phyloP scores from a whole-genome alignment of 1,140 invertebrate genomes.

The Bombus confusus region DNA sequence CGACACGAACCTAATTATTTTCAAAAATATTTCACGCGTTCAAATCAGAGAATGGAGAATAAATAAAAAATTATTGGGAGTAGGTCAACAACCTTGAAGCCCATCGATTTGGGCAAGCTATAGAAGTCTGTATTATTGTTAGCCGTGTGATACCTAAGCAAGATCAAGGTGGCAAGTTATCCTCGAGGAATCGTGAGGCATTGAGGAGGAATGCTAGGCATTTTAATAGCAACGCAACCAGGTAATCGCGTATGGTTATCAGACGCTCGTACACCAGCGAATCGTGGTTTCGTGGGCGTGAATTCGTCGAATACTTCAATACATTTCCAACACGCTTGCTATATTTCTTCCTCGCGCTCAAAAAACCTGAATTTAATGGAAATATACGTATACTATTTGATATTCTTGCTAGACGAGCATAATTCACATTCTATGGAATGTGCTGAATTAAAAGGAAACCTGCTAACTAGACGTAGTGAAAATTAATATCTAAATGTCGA shows the following conservation, averaged over 20 bases:
- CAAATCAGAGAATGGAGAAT: too few relatives aligned
- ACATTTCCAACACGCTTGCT: not conserved
- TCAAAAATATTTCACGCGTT: not conserved
- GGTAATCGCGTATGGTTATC: constrained; percentile 44
- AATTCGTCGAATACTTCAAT: constrained; percentile 3
- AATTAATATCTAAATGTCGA: not conserved
- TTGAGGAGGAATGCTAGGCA: constrained; percentile 31
- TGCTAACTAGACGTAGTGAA: not conserved
- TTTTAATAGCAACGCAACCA: constrained; percentile 43
- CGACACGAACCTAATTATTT: not conserved
- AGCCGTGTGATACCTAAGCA: constrained; percentile 8
- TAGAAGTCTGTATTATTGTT: not conserved
- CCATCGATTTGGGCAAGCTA: not conserved
- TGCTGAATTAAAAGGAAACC: constrained; percentile 13
- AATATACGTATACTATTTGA: not conserved
- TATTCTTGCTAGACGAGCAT: not conserved
- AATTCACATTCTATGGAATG: not conserved
- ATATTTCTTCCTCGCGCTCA: too few relatives aligned
- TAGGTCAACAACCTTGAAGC: not conserved
- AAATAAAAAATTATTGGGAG: not conserved
- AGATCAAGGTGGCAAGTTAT: constrained; percentile 47
- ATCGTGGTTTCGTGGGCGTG: constrained; percentile 19
- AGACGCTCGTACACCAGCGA: constrained; percentile 3
- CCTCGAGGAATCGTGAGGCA: constrained; percentile 34
- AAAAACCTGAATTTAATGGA: not conserved